Base-by-base conservation (phyloP, 1,140 invertebrate genomes). In the Dolichoris vasculosae region DNA sequence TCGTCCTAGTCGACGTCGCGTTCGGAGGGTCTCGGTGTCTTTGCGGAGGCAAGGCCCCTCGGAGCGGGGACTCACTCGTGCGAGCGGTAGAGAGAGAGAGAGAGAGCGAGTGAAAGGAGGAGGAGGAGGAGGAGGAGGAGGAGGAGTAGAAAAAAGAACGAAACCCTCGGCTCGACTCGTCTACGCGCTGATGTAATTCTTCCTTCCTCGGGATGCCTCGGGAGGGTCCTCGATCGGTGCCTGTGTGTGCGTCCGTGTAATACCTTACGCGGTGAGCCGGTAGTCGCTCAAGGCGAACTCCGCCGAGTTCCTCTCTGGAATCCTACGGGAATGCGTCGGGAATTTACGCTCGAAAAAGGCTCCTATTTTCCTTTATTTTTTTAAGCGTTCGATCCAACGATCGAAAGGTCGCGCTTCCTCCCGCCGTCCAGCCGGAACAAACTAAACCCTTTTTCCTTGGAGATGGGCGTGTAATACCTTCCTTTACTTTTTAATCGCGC, bases 101-200 rank as follows among this genome's bases (percentile, higher is more conserved):
- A 13, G 13, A 77, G 48, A n/a, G n/a, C 7, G 76, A 51, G n/a
- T 0, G 11, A 26, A 9, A 64, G 38, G 35, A 80, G 32, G 38
- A 20, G 73, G 38, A 35, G 55, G 73, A 64, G 69, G 20, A 30
- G 81, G 82, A 79, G 77, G 55, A 85, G 71, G 81, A 82, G 84
- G 23, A 59, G 23, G 23, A 59, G 55, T 20, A 81, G 43, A 43
- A 67, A 82, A 43, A 73, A 38, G 26, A 55, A 84, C 83, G 79
- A 64, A 55, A 69, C 46, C 80, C 82, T 75, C 81, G 67, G 67
- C 67, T 69, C 67, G 35, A 55, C 23, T 59, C 55, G 55, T 84
- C 88, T 83, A 82, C 85, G 40, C 64, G 64, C 64, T 82, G 80
- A 82, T 82, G 80, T 73, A 82, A 82, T 73, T 82, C 71, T 38